Conservation (phyloP, 2,113 vertebrate genomes). For the Eonycteris spelaea region DNA sequence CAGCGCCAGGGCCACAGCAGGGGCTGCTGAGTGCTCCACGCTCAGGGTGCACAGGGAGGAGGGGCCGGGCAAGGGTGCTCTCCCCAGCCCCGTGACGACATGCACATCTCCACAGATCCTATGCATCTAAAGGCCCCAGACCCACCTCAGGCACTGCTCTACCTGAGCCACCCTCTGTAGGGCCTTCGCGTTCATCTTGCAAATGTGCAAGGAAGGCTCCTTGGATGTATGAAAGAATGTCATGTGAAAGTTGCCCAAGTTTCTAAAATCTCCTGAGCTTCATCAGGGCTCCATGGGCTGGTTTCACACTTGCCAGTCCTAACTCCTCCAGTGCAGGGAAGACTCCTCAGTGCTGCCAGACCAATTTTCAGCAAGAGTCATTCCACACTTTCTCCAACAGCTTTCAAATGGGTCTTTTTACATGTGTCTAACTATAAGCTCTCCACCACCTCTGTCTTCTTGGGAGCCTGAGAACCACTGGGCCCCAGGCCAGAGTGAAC, state of each 20-base stretch:
- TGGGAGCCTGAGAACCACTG: background rate
- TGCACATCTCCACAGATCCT: conserved; percentile 57
- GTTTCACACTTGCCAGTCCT: background rate
- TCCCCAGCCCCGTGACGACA: conserved; percentile 47
- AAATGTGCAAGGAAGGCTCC: background rate
- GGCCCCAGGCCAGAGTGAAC: background rate
- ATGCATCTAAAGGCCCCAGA: background rate
- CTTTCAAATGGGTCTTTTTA: background rate
- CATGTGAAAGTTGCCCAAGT: conserved; percentile 28
- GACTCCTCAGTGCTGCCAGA: background rate
- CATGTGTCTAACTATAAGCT: background rate
- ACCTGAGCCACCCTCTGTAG: conserved; percentile 63
- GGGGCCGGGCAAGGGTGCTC: background rate
- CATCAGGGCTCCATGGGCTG: background rate
- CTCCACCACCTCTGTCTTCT: background rate
- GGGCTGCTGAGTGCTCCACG: background rate
- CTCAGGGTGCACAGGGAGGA: conserved; percentile 52
- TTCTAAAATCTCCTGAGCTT: background rate
- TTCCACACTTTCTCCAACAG: background rate
- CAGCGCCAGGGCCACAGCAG: background rate
- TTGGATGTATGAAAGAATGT: conserved; percentile 43
- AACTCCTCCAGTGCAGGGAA: background rate
- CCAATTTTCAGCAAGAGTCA: background rate
- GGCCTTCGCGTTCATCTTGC: conserved; percentile 28
- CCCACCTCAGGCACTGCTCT: conserved; percentile 72